Evolutionary conservation across 2,113 vertebrate species (phyloP), one percentile per base, ranked within the genome.

Genomic region (Junco hyemalis): DNA sequence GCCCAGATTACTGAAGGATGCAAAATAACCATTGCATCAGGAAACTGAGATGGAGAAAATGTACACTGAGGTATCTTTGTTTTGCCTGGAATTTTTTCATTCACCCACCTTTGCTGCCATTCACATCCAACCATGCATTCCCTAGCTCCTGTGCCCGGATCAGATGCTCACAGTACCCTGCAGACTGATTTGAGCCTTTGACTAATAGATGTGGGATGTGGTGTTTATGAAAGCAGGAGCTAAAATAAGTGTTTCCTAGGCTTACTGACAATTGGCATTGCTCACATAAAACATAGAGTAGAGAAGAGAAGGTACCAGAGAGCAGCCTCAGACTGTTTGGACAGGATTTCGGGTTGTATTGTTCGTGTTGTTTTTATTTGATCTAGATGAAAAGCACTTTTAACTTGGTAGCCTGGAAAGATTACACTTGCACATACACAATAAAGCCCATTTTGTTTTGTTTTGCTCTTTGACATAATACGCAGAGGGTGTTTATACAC

Each of bases 331-430:
- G 64, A 92, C 14, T 80, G 2, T 95, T 92, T 88, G 65, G 60
- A 65, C 45, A 53, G 79, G 69, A 78, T 93, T 92, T 90, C 9
- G n/a, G 17, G 9, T 36, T 81, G 51, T 53, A 88, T 86, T 93
- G 82, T 86, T 95, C 23, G 3, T 56, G 78, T 40, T 92, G 86
- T 23, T 86, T 93, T 86, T 70, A 93, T 94, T 95, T 81, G 42
- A 95, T 36, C 80, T 83, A 88, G 91, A 94, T 92, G 82, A 96
- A 96, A 97, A 94, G 73, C 73, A 93, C 84, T 96, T 95, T 95
- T 86, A 95, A 95, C 88, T 84, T 88, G 66, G 65, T 92, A 81
- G 93, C 85, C 81, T 88, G 90, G 73, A 93, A 94, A 95, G 78
- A 94, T 94, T 94, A 91, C 79, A 45, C 84, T 95, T 90, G 68